Percentiles rank a stretch among this genome's conserved stretches.
Evolutionary conservation across 2,888 invertebrate species (phyloP).

Genomic region (Steinernema scapterisci): DNA sequence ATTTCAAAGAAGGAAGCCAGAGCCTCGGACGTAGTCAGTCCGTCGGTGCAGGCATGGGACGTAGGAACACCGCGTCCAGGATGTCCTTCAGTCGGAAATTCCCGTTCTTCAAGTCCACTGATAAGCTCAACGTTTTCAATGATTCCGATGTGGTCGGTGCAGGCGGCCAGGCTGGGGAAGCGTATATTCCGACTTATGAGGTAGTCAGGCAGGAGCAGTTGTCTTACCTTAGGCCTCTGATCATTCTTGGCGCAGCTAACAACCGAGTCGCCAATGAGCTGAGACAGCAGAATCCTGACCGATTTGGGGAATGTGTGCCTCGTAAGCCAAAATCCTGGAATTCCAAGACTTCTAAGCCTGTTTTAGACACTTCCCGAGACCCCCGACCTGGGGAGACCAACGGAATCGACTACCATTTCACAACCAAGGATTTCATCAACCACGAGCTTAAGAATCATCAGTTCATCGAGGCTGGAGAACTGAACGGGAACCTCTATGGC

Average conservation of each 20-base stretch:
- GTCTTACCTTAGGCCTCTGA: constrained; percentile 93
- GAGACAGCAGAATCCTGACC: constrained; percentile 96
- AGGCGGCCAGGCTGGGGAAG: constrained; percentile 65
- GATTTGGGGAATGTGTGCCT: constrained; percentile 99
- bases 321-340: constrained; percentile 78
- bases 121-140: constrained; percentile 85
- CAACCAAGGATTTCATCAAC: constrained; percentile 72
- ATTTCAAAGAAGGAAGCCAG: constrained; percentile 65
- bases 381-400: constrained; percentile 95
- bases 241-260: constrained; percentile 95
- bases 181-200: constrained; percentile 80
- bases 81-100: constrained; percentile 97
- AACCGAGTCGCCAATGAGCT: constrained; percentile 99
- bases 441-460: constrained; percentile 81
- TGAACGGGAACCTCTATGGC: constrained; percentile 98
- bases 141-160: constrained; percentile 88
- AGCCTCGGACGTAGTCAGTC: constrained; percentile 58
- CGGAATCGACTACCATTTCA: constrained; percentile 98
- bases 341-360: background rate
- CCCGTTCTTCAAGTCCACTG: constrained; percentile 99
- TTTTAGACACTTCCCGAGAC: constrained; percentile 88
- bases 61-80: constrained; percentile 80
- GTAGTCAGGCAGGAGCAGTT: constrained; percentile 91
- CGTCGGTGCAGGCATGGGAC: constrained; percentile 50
- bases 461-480: constrained; percentile 99